Base-by-base conservation (phyloP, 2,888 invertebrate species). In the Parapristionchus giblindavisi region DNA sequence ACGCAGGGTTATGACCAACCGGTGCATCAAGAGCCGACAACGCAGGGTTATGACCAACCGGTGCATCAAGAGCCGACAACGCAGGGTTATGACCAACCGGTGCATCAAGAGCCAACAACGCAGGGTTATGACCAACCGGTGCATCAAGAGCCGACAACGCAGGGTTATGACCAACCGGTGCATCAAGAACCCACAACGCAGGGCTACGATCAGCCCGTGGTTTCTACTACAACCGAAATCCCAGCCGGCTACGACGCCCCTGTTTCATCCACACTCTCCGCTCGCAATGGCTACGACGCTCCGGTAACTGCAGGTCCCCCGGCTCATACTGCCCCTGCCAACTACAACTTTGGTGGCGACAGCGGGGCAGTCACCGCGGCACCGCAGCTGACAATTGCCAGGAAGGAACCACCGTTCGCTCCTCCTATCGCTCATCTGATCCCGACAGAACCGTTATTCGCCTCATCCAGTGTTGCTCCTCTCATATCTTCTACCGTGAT, bases 361-460 rank as follows among this genome's bases (percentile, higher is more conserved):
- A 11, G n/a, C 34, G n/a, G 1, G 5, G 6, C n/a, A 8, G 36
- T 34, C 1, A 27, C 48, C 14, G 66, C 68, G 51, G 17, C 61
- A 14, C 48, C 51, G 36, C 52, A 21, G 36, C 52, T 68, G 51
- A 51, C 43, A 27, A 68, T 68, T 52, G 68, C 68, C 4, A 5
- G 68, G 6, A 68, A 68, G 68, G 68, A 68, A 52, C 68, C 68
- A 36, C 68, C 68, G n/a, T 52, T 27, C 52, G 68, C 52, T 21
- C 68, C 68, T 34, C 68, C 68, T 21, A 38, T 52, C 27, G 38
- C 52, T 32, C 34, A 14, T 3, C 68, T 36, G 36, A 29, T 27
- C 24, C 68, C 21, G n/a, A 4, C 36, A 2, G 17, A 6, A 38
- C 61, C 61, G 36, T n/a, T 52, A 21, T 52, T 6, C 52, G 34